Percentiles rank a stretch among this genome's conserved stretches.
These are phyloP conservation scores for Enteromius radiatus DNA, from an alignment of 2,797 vertebrate genomes.

Conservation along the genomic window DNA sequence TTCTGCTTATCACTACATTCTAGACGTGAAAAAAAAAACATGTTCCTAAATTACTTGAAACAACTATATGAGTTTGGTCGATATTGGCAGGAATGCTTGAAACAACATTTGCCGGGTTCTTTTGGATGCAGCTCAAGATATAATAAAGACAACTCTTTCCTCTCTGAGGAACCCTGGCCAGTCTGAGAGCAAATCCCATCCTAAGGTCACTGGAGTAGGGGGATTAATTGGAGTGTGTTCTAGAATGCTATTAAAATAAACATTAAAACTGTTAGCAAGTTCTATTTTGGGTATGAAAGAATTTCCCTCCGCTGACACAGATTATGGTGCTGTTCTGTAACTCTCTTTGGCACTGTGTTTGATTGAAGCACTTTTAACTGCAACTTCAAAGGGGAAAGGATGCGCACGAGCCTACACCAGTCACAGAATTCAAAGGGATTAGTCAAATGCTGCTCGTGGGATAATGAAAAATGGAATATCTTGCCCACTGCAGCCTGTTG, in stretches of 20 bases:
- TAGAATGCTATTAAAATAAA: slow-evolving; percentile 25
- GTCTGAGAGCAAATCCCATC: slow-evolving; percentile 18
- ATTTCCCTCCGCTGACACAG: slow-evolving; percentile 1
- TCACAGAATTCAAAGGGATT: slow-evolving; percentile 27
- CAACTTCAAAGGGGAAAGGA: slow-evolving; percentile 33
- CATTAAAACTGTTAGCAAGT: slow-evolving; percentile 4
- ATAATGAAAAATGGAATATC: slow-evolving; percentile 18
- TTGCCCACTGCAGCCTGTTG: slow-evolving; percentile 16
- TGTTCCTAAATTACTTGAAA: background rate
- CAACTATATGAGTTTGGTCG: background rate
- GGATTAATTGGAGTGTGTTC: slow-evolving; percentile 6
- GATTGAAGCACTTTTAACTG: slow-evolving; percentile 22
- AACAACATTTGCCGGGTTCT: background rate
- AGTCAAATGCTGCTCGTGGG: slow-evolving; percentile 1
- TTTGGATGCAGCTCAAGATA: background rate
- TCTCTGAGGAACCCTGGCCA: background rate
- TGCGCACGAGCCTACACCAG: slow-evolving; percentile 8
- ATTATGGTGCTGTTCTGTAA: slow-evolving; percentile 31
- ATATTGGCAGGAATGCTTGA: background rate
- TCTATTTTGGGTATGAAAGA: slow-evolving; percentile 1
- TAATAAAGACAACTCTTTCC: background rate
- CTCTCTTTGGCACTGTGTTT: slow-evolving; percentile 19
- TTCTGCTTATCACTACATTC: slow-evolving; percentile 10
- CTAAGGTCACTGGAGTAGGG: background rate
- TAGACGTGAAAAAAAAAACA: background rate